Evolutionary conservation across 2,113 vertebrate species (phyloP).

Genomic region (Lethenteron camtschaticum): DNA sequence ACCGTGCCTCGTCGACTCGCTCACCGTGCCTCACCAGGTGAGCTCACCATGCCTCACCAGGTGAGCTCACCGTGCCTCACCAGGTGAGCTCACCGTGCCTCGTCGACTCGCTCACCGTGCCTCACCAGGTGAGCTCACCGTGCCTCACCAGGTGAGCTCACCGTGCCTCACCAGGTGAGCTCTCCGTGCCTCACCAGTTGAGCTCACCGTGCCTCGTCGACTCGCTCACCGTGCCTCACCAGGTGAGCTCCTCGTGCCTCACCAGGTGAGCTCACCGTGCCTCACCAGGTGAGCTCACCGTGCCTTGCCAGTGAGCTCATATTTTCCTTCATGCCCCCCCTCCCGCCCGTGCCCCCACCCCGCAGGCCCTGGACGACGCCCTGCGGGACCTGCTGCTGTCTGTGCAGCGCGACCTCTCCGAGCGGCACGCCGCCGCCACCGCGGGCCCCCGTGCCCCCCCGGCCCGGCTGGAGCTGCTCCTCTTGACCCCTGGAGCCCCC

Average conservation of each 20-base stretch:
- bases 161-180: too few species aligned
- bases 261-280: too few species aligned
- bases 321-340: background rate
- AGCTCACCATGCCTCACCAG: too few species aligned
- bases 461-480: conserved; percentile 42
- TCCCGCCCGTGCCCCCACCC: background rate
- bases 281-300: background rate
- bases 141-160: too few species aligned
- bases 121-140: conserved; percentile 50
- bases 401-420: conserved; percentile 69
- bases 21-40: too few species aligned
- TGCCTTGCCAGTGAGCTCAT: background rate
- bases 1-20: conserved; percentile 61
- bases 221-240: background rate
- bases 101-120: conserved; percentile 65
- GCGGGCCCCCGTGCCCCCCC: conserved; percentile 76
- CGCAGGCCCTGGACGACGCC: conserved; percentile 61
- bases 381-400: conserved; percentile 73
- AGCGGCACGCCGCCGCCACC: conserved; percentile 78
- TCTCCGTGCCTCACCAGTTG: too few species aligned
- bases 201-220: conserved; percentile 63
- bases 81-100: conserved; percentile 19
- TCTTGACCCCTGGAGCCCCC: conserved; percentile 50
- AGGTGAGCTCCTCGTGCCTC: too few species aligned
- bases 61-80: too few species aligned